Conservation (phyloP, 2,113 vertebrate species). For the Neopipo cinnamomea region DNA sequence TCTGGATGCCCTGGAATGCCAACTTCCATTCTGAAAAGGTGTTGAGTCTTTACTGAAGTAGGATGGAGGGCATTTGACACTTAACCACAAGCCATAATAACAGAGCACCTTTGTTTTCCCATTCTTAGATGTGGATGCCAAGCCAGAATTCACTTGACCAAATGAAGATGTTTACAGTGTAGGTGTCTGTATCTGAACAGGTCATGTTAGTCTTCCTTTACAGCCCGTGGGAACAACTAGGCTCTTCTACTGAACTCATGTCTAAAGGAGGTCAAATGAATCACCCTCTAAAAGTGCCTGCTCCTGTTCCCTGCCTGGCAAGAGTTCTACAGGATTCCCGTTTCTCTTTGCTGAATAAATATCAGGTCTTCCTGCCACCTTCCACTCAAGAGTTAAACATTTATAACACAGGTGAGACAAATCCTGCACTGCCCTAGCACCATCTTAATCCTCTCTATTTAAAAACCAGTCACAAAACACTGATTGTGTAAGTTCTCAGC, state of each 20-base stretch:
- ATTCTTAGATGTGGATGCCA: conserved; percentile 37
- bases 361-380: not conserved
- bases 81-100: conserved; percentile 47
- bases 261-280: conserved; percentile 46
- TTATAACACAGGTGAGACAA: not conserved
- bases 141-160: conserved; percentile 2
- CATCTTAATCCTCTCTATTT: not conserved
- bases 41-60: not conserved
- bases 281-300: not conserved
- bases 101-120: not conserved
- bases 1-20: not conserved
- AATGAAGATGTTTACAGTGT: conserved; percentile 33
- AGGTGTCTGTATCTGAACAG: conserved; percentile 35
- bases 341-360: not conserved
- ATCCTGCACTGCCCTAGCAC: not conserved
- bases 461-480: not conserved
- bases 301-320: not conserved
- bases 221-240: not conserved
- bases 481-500: not conserved
- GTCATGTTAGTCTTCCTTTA: conserved; percentile 1
- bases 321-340: not conserved
- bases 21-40: not conserved
- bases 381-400: not conserved
- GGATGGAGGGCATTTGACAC: conserved; percentile 16
- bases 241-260: not conserved